These are phyloP conservation scores for Oppia nitens DNA, from an alignment of 1,140 invertebrate genomes.

Conservation along the genomic window DNA sequence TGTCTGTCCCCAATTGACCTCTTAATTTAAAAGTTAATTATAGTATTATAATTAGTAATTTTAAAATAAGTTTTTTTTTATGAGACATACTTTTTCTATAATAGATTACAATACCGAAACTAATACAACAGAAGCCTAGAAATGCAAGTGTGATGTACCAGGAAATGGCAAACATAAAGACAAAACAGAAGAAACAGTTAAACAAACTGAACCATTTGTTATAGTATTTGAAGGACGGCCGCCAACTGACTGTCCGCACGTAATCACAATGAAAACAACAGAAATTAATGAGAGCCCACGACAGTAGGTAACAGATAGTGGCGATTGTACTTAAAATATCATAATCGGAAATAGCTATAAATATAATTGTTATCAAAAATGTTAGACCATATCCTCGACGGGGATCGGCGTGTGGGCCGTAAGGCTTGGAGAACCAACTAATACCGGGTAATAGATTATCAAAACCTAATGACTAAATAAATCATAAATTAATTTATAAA, in stretches of 20 bases:
- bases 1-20: conserved; percentile 46
- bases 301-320: conserved; percentile 92
- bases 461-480: conserved; percentile 53
- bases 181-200: conserved; percentile 34
- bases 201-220: conserved; percentile 38
- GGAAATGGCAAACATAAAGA: conserved; percentile 40
- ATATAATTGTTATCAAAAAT: conserved; percentile 55
- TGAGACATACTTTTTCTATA: conserved; percentile 31
- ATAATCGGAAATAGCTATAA: not conserved
- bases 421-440: conserved; percentile 79
- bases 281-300: conserved; percentile 91
- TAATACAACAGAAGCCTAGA: conserved; percentile 29
- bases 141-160: conserved; percentile 37
- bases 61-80: too few relatives aligned
- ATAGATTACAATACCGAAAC: conserved; percentile 31
- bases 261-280: conserved; percentile 81
- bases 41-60: too few relatives aligned
- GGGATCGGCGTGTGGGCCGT: conserved; percentile 78
- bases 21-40: conserved; percentile 24
- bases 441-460: conserved; percentile 87
- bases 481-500: conserved; percentile 31
- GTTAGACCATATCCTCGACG: conserved; percentile 78
- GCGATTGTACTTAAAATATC: conserved; percentile 64
- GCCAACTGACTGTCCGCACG: conserved; percentile 39
- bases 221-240: conserved; percentile 33